Conservation (phyloP, 2,888 invertebrate species). For the Drosophila mimetica region DNA sequence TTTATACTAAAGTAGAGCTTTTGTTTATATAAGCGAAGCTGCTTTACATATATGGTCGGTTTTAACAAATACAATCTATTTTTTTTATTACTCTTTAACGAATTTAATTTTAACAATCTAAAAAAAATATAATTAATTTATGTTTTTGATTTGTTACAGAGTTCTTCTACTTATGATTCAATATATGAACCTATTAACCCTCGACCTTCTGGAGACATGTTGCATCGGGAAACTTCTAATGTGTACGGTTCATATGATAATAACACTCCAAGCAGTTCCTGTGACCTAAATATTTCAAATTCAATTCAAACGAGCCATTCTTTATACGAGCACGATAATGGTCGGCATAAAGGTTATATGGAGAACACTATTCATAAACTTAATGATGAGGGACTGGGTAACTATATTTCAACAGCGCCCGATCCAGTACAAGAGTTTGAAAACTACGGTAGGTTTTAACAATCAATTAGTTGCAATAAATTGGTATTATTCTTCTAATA, state of each 20-base stretch:
- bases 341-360: neutral
- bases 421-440: conserved; percentile 89
- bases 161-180: conserved; percentile 92
- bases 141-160: conserved; percentile 84
- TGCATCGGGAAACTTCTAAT: conserved; percentile 88
- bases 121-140: neutral
- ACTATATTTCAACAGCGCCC: conserved; percentile 88
- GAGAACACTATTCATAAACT: conserved; percentile 84
- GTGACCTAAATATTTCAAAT: conserved; percentile 36
- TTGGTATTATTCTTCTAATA: conserved; percentile 28
- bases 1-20: no score
- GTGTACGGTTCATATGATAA: conserved; percentile 88
- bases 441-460: conserved; percentile 85
- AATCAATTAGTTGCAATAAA: neutral
- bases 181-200: conserved; percentile 96
- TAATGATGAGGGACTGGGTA: conserved; percentile 90
- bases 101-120: neutral
- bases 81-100: neutral
- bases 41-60: no score
- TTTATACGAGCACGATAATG: conserved; percentile 68
- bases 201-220: conserved; percentile 89
- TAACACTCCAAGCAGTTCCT: conserved; percentile 56
- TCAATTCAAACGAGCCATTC: conserved; percentile 57
- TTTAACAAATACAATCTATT: neutral
- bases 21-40: no score